Base-by-base conservation (phyloP, 2,113 vertebrate species). In the Pipa parva region DNA sequence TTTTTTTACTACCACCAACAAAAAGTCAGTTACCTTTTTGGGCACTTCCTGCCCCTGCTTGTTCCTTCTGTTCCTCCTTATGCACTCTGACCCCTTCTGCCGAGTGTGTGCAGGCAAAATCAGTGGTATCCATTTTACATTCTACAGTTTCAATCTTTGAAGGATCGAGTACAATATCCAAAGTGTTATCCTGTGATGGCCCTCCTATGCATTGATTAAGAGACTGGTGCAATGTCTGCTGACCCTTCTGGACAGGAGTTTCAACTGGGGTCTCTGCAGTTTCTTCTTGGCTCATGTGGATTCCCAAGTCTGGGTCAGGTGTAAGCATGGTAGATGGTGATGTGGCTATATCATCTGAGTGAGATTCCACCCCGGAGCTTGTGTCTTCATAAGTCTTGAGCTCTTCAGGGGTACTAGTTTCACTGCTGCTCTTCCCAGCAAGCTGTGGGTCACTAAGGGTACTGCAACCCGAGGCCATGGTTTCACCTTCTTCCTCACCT, bases 351-450 rank as follows among this genome's bases (percentile, higher is more conserved):
- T 90, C 78, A 29, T 83, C 91, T 0, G 90, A 90, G 9, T 75
- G 77, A 15, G 75, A 79, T 45, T 78, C 84, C 7, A 72, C 67
- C 0, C 75, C 81, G 0, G 71, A 63, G 59, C 92, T 93, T 72
- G 92, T 93, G 48, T 80, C 84, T 61, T 70, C 66, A n/a, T 94
- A 81, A 18, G 87, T 84, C 3, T 78, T 76, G 2, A 87, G 75
- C 36, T 92, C 88, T 63, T 92, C 90, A 0, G 89, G 88, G 0
- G 85, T 89, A 74, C 87, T 90, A 1, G 83, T 81, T 66, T 85
- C 87, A 5, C 87, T 90, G 78, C 86, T 88, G 78, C 92, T 92
- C 78, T 88, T 88, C 13, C 84, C 86, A 0, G 85, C 88, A 71
- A 86, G 75, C 21, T 90, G 89, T 0, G 88, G 76, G n/a, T 87